A percentile compares a stretch with the other conserved stretches of the same genome.
Evolutionary conservation across 1,140 invertebrate species (phyloP).

Genomic region (Pseudomyrmex cubaensis): DNA sequence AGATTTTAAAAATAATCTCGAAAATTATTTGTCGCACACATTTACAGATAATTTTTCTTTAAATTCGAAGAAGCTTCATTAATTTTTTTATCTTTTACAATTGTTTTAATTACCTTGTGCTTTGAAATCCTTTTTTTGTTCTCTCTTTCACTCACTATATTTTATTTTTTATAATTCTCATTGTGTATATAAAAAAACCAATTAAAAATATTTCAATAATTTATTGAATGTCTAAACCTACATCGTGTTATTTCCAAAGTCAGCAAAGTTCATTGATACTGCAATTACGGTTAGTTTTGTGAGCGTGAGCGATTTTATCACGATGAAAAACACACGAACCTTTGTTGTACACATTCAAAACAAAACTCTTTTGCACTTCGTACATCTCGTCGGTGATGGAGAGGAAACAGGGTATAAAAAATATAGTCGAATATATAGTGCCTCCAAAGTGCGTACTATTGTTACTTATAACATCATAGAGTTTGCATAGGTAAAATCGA

Average conservation of each 20-base stretch:
- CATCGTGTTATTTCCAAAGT: not conserved
- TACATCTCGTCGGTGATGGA: constrained; percentile 7
- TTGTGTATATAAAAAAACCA: not conserved
- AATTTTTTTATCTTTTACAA: not conserved
- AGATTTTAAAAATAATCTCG: too few species aligned
- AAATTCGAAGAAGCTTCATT: not conserved
- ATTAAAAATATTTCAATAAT: not conserved
- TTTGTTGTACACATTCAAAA: not conserved
- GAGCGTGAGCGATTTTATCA: constrained; percentile 2
- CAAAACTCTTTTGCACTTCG: constrained; percentile 16
- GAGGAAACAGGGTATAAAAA: not conserved
- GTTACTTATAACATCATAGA: constrained; percentile 13
- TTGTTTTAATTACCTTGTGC: not conserved
- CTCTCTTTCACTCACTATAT: not conserved
- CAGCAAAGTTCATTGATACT: constrained; percentile 34
- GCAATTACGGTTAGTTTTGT: not conserved
- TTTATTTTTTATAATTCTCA: not conserved
- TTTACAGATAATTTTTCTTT: not conserved
- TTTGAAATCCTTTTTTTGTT: not conserved
- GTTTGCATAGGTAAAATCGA: constrained; percentile 11
- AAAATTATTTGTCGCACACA: too few species aligned
- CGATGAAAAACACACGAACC: constrained; percentile 1
- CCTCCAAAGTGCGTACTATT: constrained; percentile 7
- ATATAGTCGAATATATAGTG: not conserved
- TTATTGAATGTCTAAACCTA: not conserved